Conservation (phyloP, 1,140 invertebrate species). For the Drosophila cardini region DNA sequence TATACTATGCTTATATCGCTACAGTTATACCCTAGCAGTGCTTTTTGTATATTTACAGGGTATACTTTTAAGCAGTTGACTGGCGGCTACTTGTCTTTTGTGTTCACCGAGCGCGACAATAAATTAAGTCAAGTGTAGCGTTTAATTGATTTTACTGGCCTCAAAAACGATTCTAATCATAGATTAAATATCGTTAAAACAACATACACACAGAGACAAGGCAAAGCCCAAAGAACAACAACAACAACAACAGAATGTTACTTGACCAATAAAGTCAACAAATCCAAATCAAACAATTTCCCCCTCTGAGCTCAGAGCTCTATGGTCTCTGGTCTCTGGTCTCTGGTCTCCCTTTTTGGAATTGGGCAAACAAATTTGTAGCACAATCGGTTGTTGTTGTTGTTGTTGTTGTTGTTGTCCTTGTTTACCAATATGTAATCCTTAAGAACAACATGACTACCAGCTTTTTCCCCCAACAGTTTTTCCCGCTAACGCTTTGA, state of each 20-base stretch:
- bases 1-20: no score
- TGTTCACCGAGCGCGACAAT: slow-evolving; percentile 64
- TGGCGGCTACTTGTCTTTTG: slow-evolving; percentile 69
- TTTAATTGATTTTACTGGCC: slow-evolving; percentile 74
- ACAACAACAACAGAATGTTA: slow-evolving; percentile 36
- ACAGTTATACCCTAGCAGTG: background rate
- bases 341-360: slow-evolving; percentile 2
- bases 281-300: slow-evolving; percentile 74
- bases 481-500: slow-evolving; percentile 46
- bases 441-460: slow-evolving; percentile 71
- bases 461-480: background rate
- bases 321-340: no score
- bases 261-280: slow-evolving; percentile 83
- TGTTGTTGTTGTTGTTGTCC: slow-evolving; percentile 44
- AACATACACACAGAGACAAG: slow-evolving; percentile 41
- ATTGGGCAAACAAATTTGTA: slow-evolving; percentile 22
- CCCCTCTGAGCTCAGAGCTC: background rate
- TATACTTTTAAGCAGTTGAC: slow-evolving; percentile 15
- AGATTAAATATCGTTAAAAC: slow-evolving; percentile 82
- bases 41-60: slow-evolving; percentile 1
- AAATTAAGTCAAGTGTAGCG: slow-evolving; percentile 82
- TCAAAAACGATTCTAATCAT: slow-evolving; percentile 67
- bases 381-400: slow-evolving; percentile 67
- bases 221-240: slow-evolving; percentile 29
- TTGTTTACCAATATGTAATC: slow-evolving; percentile 83